Percentiles rank a stretch among this genome's conserved stretches.
Conservation (phyloP, 2,888 invertebrate species). For the Tetramorium bicarinatum region DNA sequence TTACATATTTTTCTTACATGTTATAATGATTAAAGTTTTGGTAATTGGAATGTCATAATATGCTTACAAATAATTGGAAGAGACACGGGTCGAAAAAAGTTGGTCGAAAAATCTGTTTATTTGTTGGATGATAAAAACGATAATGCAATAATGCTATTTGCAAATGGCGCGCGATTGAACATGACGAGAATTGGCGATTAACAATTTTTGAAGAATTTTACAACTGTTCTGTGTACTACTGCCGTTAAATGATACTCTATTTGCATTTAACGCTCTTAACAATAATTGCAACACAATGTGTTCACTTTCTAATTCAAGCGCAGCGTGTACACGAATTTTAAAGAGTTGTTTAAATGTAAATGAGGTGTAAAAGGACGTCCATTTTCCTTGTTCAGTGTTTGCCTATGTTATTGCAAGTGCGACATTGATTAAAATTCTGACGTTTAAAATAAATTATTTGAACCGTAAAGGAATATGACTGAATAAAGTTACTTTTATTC, state of each 20-base stretch:
- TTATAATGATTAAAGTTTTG: constrained; percentile 1
- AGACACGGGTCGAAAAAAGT: not conserved
- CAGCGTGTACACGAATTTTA: constrained; percentile 54
- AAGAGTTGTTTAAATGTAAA: constrained; percentile 59
- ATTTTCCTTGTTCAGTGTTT: constrained; percentile 57
- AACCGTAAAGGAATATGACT: constrained; percentile 3
- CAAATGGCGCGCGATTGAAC: constrained; percentile 21
- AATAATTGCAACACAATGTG: constrained; percentile 57
- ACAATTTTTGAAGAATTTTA: constrained; percentile 54
- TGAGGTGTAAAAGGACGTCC: constrained; percentile 59
- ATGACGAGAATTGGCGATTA: constrained; percentile 44
- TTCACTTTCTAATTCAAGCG: constrained; percentile 57
- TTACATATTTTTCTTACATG: constrained; percentile 11
- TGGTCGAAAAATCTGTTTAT: not conserved
- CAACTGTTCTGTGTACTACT: constrained; percentile 42
- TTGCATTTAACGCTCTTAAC: constrained; percentile 58
- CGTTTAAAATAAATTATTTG: constrained; percentile 52
- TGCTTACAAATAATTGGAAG: constrained; percentile 22
- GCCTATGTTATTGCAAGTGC: constrained; percentile 54
- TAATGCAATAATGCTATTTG: constrained; percentile 17
- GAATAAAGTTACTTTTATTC: constrained; percentile 41
- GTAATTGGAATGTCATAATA: constrained; percentile 27
- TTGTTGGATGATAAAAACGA: constrained; percentile 20
- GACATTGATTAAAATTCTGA: constrained; percentile 57
- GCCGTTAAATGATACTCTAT: constrained; percentile 54